Percentiles rank a stretch among this genome's conserved stretches.
Conservation (phyloP, 35 echinoderm and acorn worm genomes). For the Apostichopus japonicus region DNA sequence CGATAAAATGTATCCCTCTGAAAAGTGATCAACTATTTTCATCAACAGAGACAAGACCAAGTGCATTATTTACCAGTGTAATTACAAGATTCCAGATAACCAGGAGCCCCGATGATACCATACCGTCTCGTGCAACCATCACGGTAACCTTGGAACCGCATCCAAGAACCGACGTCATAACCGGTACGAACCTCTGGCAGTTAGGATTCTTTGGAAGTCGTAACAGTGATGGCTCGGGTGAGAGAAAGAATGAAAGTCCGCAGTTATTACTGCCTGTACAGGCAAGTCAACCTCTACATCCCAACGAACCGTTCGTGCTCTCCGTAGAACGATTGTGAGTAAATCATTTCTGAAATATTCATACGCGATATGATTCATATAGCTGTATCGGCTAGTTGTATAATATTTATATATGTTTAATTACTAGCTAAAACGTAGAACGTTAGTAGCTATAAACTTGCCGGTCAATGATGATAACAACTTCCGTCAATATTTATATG, state of each 20-base stretch:
- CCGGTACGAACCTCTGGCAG: conserved; percentile 69
- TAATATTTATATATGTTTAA: no score
- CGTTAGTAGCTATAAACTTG: no score
- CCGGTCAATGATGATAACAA: no score
- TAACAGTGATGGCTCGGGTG: conserved; percentile 50
- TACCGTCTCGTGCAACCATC: conserved; percentile 6
- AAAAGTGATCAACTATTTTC: no score
- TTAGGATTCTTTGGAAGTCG: conserved; percentile 72
- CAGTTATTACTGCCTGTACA: conserved; percentile 61
- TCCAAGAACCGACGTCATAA: conserved; percentile 32
- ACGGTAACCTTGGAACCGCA: conserved; percentile 43
- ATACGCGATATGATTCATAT: no score
- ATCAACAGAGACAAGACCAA: not conserved
- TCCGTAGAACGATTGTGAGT: conserved; percentile 42
- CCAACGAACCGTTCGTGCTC: conserved; percentile 21
- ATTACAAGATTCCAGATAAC: not conserved
- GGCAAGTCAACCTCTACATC: conserved; percentile 31
- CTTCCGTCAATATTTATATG: no score
- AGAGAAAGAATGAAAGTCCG: conserved; percentile 50
- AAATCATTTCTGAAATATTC: not conserved
- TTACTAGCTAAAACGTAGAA: no score
- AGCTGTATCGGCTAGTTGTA: no score
- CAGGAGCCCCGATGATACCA: not conserved
- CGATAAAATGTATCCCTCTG: no score
- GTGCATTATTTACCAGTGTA: conserved; percentile 17